Conservation (phyloP, 2,797 vertebrate species). For the Eutrigla gurnardus region DNA sequence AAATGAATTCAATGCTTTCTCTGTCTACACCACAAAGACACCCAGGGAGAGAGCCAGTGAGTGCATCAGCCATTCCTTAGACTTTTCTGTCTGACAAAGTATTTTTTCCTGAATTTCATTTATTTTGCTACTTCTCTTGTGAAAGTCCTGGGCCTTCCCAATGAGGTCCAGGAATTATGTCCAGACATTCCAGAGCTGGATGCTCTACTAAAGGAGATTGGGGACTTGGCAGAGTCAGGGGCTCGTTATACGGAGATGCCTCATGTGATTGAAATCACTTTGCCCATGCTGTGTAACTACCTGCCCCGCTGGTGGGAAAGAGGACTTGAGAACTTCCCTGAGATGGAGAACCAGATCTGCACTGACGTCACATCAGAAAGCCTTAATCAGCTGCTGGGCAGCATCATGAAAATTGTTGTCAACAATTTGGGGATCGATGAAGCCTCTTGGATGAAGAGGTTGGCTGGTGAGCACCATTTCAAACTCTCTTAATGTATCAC, state of each 20-base stretch:
- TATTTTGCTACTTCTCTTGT: slow-evolving; percentile 12
- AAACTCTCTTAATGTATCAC: neutral
- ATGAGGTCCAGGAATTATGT: slow-evolving; percentile 92
- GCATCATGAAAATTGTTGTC: slow-evolving; percentile 95
- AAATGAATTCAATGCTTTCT: slow-evolving; percentile 92
- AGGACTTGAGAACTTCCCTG: slow-evolving; percentile 86
- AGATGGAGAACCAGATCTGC: slow-evolving; percentile 85
- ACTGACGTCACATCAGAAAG: slow-evolving; percentile 91
- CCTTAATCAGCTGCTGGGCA: slow-evolving; percentile 94
- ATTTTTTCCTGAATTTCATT: slow-evolving; percentile 2
- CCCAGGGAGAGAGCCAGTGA: slow-evolving; percentile 92
- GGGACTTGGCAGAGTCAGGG: slow-evolving; percentile 92
- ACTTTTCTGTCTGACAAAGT: slow-evolving; percentile 7
- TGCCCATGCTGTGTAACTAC: slow-evolving; percentile 98
- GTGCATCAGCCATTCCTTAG: slow-evolving; percentile 60
- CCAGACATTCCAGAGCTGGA: slow-evolving; percentile 93
- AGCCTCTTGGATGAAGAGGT: slow-evolving; percentile 96
- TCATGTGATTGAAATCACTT: slow-evolving; percentile 94
- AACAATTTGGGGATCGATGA: slow-evolving; percentile 98
- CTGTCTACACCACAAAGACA: slow-evolving; percentile 96
- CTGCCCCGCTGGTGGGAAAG: slow-evolving; percentile 96
- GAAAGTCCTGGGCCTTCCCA: slow-evolving; percentile 93
- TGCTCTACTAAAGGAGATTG: slow-evolving; percentile 89
- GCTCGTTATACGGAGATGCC: slow-evolving; percentile 98
- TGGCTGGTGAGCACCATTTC: slow-evolving; percentile 86